Evolutionary conservation across 1,140 invertebrate genomes (phyloP), one percentile per base, ranked within the genome.

Genomic region (Acromyrmex heyeri): DNA sequence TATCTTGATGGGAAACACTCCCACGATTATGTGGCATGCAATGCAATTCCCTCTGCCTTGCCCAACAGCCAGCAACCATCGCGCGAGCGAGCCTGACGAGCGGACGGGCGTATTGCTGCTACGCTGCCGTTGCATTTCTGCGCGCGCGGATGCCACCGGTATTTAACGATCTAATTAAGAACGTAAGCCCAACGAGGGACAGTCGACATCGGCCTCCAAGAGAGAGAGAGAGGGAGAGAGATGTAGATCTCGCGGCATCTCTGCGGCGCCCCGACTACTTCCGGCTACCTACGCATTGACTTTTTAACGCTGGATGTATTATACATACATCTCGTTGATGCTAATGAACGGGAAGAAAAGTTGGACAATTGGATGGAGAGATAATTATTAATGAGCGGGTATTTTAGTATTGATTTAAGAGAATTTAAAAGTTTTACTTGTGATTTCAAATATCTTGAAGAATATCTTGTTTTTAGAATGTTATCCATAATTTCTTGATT

Each of bases 1-100:
- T 94, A 93, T 94, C 94, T 94, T 93, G 93, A 94, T 94, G 94
- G 91, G 93, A 94, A 94, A 94, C 94, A 94, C 93, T 94, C 94
- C 93, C 93, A 94, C 93, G 94, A 94, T 94, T 94, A 94, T 92
- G 93, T 92, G 93, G 94, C 94, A 94, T 94, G 93, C 93, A 91
- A 94, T 94, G 93, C 93, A 93, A 94, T 94, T 94, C 92, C 93
- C 92, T 92, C 91, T 92, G 88, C 87, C 87, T 92, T 89, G 77
- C 77, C 77, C 77, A 81, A 81, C 77, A 93, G 91, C 91, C 91
- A 87, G 88, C 89, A 87, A 90, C 88, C 91, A 76, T 87, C 82
- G 85, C 59, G 75, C 91, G 62, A 81, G 61, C 64, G 67, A 27
- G 38, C 50, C 64, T 27, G 24, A 30, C 61, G 61, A 44, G 21